phyloP scores from a whole-genome alignment of 2,888 invertebrate genomes.

The Lamproptera curius region DNA sequence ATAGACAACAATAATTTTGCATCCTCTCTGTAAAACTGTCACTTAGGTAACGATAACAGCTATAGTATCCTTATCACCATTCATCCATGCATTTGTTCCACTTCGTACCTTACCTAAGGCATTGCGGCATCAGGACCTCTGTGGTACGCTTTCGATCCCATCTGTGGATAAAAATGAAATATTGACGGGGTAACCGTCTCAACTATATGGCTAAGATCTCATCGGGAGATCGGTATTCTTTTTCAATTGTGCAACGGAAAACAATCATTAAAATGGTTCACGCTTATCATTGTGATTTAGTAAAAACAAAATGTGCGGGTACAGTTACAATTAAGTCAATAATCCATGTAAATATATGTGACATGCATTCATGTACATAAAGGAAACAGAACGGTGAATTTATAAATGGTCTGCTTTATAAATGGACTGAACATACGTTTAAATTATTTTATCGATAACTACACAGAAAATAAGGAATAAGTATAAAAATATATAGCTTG shows the following conservation, averaged over 20 bases:
- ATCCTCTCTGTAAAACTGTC: neutral
- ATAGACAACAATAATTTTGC: constrained; percentile 1
- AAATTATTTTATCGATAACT: too few relatives aligned
- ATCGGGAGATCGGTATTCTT: constrained; percentile 6
- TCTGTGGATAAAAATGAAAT: constrained; percentile 76
- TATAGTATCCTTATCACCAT: constrained; percentile 23
- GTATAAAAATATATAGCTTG: neutral
- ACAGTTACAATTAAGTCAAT: neutral
- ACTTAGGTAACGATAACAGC: constrained; percentile 19
- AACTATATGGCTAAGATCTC: constrained; percentile 41
- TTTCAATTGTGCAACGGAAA: constrained; percentile 3
- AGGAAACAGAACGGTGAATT: neutral
- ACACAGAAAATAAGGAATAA: neutral
- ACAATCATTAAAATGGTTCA: neutral
- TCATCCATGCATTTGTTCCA: constrained; percentile 27
- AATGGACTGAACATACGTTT: neutral
- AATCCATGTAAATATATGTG: neutral
- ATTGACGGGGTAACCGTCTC: constrained; percentile 76
- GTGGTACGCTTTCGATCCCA: constrained; percentile 50
- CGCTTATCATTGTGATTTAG: constrained; percentile 1
- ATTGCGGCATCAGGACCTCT: constrained; percentile 44
- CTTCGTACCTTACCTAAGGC: constrained; percentile 58
- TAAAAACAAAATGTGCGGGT: neutral
- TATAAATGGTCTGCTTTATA: neutral
- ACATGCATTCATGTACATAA: constrained; percentile 10